Base-by-base conservation (phyloP, 2,797 vertebrate species). In the Halcyon chelicuti region DNA sequence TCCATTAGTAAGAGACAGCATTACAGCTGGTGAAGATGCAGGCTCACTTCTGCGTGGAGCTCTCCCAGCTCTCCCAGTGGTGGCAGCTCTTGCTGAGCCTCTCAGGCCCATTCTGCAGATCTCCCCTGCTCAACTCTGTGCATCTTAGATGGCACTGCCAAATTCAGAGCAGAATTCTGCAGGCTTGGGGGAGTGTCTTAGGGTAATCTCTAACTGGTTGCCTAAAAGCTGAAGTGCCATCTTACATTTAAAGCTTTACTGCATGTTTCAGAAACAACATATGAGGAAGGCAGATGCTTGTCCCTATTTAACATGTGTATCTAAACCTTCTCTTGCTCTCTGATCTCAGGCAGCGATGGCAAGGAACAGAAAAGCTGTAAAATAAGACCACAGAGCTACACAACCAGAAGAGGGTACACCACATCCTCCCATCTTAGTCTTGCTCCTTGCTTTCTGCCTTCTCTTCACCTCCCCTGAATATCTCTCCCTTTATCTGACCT, bases 1-100 rank as follows among this genome's bases (percentile, higher is more conserved):
- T 86, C 75, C 81, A 74, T 92, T 97, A 93, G 58, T 26, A 62
- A 87, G 35, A 79, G 70, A 19, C 46, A 67, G 58, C n/a, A 22
- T 54, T 84, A 74, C 61, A 92, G 84, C 44, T 86, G 86, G 87
- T 82, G 75, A 93, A 49, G 35, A 96, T 2, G 33, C 29, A 63
- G 16, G 12, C 46, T 92, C 33, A 37, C 66, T 94, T 61, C 86
- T 83, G 63, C 63, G 57, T 26, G 40, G 66, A 58, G 37, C 54
- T 88, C 37, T 57, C 57, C 42, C 26, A 12, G 29, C 54, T 90
- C 31, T 62, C 31, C 63, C 31, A 11, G 17, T 3, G 9, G 2
- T 25, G 14, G 46, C 9, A 70, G 42, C 35, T 72, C 44, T 81
- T 10, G 7, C 54, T 82, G 75, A 96, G 88, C 8, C 33, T 93